These are phyloP conservation scores for Drosophila colorata DNA, from an alignment of 2,888 invertebrate genomes.

Conservation along the genomic window DNA sequence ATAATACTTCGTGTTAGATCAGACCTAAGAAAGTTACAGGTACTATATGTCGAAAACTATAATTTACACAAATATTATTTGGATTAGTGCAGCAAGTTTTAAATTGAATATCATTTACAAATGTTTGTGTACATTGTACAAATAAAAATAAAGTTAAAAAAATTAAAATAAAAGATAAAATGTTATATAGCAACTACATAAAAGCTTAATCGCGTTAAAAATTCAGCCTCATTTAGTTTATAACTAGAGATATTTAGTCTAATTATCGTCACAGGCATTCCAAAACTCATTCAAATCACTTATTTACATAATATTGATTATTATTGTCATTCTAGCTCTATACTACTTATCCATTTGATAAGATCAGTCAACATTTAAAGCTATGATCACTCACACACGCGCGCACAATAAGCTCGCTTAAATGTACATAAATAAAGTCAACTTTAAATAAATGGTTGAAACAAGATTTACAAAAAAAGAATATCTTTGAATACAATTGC, in stretches of 20 bases:
- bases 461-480: conserved; percentile 64
- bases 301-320: conserved; percentile 60
- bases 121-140: conserved; percentile 54
- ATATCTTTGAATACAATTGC: conserved; percentile 61
- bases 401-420: conserved; percentile 58
- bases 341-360: conserved; percentile 47
- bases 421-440: conserved; percentile 61
- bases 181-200: conserved; percentile 66
- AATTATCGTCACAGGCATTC: conserved; percentile 42
- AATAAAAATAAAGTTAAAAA: conserved; percentile 52
- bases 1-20: conserved; percentile 48
- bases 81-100: conserved; percentile 48
- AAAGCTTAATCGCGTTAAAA: conserved; percentile 50
- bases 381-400: conserved; percentile 44
- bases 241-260: conserved; percentile 40
- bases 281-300: conserved; percentile 51
- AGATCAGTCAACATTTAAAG: conserved; percentile 52
- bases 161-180: conserved; percentile 32
- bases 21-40: conserved; percentile 53
- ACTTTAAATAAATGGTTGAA: conserved; percentile 58
- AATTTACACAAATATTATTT: conserved; percentile 46
- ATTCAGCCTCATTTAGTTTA: conserved; percentile 51
- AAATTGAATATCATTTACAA: conserved; percentile 55
- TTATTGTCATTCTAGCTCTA: conserved; percentile 42
- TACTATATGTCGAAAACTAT: conserved; percentile 41